A percentile compares a stretch with the other conserved stretches of the same genome.
These are phyloP conservation scores for Doris montereyensis DNA, from an alignment of 2,888 invertebrate genomes.

Conservation along the genomic window DNA sequence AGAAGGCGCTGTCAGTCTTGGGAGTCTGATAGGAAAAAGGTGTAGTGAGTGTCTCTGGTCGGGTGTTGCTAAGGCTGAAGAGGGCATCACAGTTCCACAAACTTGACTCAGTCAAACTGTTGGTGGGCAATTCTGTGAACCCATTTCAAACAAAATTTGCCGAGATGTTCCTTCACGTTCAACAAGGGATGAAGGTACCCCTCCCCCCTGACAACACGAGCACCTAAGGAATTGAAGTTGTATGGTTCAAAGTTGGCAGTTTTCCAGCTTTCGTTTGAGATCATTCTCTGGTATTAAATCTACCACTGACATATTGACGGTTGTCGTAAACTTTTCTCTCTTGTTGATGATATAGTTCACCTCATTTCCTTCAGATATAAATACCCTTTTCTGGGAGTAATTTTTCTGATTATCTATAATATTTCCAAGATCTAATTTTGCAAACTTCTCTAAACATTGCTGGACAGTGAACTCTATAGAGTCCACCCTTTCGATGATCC, in stretches of 20 bases:
- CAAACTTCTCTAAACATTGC: slow-evolving; percentile 80
- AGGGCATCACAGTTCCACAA: too few species aligned
- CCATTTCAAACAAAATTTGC: too few species aligned
- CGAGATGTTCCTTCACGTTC: slow-evolving; percentile 92
- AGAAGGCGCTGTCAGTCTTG: too few species aligned
- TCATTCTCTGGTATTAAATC: slow-evolving; percentile 96
- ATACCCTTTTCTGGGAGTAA: slow-evolving; percentile 95
- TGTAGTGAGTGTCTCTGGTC: too few species aligned
- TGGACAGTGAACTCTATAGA: slow-evolving; percentile 77
- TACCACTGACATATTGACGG: slow-evolving; percentile 89
- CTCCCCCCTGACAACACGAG: slow-evolving; percentile 82
- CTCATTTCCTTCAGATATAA: slow-evolving; percentile 86
- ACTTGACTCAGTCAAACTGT: too few species aligned
- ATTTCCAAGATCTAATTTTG: slow-evolving; percentile 69
- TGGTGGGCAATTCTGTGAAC: too few species aligned
- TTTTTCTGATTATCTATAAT: slow-evolving; percentile 78
- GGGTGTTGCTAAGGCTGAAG: too few species aligned
- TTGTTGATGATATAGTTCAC: slow-evolving; percentile 88
- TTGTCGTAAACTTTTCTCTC: slow-evolving; percentile 87
- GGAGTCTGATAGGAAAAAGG: too few species aligned
- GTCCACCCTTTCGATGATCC: slow-evolving; percentile 81
- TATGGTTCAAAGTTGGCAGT: slow-evolving; percentile 92
- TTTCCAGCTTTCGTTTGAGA: slow-evolving; percentile 88
- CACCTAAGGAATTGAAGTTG: slow-evolving; percentile 94
- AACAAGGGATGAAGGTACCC: slow-evolving; percentile 96